phyloP scores from a whole-genome alignment of 2,113 vertebrate species.

The Lontra canadensis region DNA sequence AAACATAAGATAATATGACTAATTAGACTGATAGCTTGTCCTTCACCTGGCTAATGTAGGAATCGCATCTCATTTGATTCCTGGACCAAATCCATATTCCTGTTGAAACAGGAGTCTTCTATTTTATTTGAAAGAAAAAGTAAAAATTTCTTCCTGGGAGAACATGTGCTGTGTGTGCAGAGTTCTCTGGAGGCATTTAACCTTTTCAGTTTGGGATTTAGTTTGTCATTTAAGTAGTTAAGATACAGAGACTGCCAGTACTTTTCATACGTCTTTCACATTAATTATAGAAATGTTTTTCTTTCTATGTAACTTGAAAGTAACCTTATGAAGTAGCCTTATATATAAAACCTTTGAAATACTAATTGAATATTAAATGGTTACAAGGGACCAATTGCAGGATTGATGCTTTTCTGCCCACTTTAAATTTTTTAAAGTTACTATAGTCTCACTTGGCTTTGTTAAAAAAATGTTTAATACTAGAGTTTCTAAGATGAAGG shows the following conservation, averaged over 20 bases:
- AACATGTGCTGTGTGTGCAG: not conserved
- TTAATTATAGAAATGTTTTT: not conserved
- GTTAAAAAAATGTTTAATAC: not conserved
- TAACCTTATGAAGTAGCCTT: not conserved
- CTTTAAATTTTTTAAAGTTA: conserved; percentile 33
- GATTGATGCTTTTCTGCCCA: not conserved
- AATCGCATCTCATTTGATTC: not conserved
- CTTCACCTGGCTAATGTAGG: not conserved
- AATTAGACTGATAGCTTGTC: not conserved
- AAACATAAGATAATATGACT: not conserved
- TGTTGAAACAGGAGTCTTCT: not conserved
- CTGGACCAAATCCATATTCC: not conserved
- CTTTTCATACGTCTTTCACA: not conserved
- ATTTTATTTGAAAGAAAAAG: not conserved
- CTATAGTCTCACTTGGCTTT: not conserved
- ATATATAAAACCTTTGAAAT: not conserved
- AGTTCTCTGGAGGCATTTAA: not conserved
- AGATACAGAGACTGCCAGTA: not conserved
- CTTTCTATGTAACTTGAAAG: not conserved
- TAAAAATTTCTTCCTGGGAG: not conserved
- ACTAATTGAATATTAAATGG: not conserved
- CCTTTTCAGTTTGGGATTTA: not conserved
- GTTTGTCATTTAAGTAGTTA: not conserved
- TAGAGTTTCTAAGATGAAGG: not conserved
- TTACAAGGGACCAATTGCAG: not conserved